phyloP scores from a whole-genome alignment of 2,113 vertebrate species.

The Phycodurus eques region DNA sequence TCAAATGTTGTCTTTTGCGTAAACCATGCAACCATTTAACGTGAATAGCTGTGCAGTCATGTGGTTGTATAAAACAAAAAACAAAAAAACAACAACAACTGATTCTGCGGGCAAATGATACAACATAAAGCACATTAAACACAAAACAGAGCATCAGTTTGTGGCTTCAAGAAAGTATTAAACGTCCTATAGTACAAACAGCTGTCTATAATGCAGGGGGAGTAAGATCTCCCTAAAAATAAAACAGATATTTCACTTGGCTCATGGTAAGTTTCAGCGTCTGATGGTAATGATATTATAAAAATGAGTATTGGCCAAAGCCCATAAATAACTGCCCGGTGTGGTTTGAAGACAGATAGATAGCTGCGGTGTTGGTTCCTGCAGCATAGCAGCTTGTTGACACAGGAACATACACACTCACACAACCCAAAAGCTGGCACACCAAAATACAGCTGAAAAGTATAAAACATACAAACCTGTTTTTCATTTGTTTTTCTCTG shows the following conservation, averaged over 20 bases:
- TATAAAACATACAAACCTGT: constrained; percentile 34
- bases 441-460: constrained; percentile 29
- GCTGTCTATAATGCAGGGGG: constrained; percentile 52
- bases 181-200: constrained; percentile 61
- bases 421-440: constrained; percentile 12
- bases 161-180: constrained; percentile 52
- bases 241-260: constrained; percentile 79
- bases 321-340: constrained; percentile 73
- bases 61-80: constrained; percentile 49
- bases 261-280: constrained; percentile 58
- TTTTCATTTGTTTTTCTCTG: constrained; percentile 12
- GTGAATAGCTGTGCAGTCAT: constrained; percentile 28
- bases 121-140: constrained; percentile 53
- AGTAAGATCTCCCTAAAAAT: constrained; percentile 62
- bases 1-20: constrained; percentile 14
- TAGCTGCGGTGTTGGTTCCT: constrained; percentile 55
- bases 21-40: constrained; percentile 26
- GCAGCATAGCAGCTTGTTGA: constrained; percentile 41
- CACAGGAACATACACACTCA: constrained; percentile 30
- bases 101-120: constrained; percentile 32
- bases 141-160: constrained; percentile 62
- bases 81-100: not conserved
- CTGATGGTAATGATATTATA: constrained; percentile 78
- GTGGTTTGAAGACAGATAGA: constrained; percentile 70
- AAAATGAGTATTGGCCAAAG: constrained; percentile 72